Percentiles rank a stretch among this genome's conserved stretches.
Conservation (phyloP, 2,888 invertebrate genomes). For the Drosophila demipolita region DNA sequence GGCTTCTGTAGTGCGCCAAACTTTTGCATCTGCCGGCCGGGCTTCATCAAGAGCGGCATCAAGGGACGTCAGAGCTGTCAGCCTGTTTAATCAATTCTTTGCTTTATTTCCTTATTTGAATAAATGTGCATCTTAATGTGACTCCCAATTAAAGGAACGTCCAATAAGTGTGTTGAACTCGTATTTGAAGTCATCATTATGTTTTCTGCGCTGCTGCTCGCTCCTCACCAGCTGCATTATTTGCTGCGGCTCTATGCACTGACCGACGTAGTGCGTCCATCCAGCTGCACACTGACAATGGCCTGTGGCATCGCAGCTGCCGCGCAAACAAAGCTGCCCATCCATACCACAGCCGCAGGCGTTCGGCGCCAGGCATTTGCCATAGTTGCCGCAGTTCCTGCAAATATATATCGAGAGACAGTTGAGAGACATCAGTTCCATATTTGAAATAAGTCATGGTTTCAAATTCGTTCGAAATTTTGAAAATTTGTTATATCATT, state of each 20-base stretch:
- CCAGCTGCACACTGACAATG: constrained; percentile 73
- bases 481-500: background rate
- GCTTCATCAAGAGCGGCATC: constrained; percentile 86
- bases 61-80: constrained; percentile 88
- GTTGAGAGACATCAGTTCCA: background rate
- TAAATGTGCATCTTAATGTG: constrained; percentile 10
- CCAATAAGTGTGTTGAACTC: constrained; percentile 82
- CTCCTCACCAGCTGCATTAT: constrained; percentile 53
- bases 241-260: constrained; percentile 59
- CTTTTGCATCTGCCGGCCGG: constrained; percentile 90
- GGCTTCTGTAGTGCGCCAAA: constrained; percentile 91
- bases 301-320: constrained; percentile 71
- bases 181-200: constrained; percentile 63
- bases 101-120: background rate
- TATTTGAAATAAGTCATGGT: background rate
- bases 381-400: constrained; percentile 81
- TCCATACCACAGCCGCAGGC: constrained; percentile 82
- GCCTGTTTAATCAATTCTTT: constrained; percentile 49
- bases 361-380: constrained; percentile 81
- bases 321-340: constrained; percentile 69
- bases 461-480: background rate
- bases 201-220: constrained; percentile 51
- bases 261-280: constrained; percentile 72
- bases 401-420: background rate
- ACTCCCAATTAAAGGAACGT: constrained; percentile 36